Evolutionary conservation across 2,888 invertebrate genomes (phyloP).

Genomic region (Lasioglossum zephyrum): DNA sequence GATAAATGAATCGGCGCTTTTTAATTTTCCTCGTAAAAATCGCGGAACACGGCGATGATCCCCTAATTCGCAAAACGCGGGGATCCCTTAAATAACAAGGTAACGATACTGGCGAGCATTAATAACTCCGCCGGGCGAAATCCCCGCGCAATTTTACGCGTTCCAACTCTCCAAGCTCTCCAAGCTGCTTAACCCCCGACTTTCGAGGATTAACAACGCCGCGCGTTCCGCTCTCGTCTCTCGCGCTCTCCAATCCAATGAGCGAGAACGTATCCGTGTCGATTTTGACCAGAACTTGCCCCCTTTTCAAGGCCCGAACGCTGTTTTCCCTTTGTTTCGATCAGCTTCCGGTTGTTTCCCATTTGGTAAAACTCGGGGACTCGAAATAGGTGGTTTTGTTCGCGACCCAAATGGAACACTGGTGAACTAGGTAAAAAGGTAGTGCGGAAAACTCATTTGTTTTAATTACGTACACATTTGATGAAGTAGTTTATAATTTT

Average conservation of each 20-base stretch:
- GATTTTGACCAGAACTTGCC: conserved; percentile 11
- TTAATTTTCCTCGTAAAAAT: conserved; percentile 7
- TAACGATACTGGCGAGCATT: conserved; percentile 54
- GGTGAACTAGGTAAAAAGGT: too few species aligned
- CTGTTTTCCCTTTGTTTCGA: neutral
- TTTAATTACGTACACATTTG: too few species aligned
- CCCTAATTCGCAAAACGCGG: conserved; percentile 22
- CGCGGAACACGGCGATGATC: conserved; percentile 13
- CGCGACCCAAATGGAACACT: too few species aligned
- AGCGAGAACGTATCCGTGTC: conserved; percentile 13
- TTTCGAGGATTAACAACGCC: conserved; percentile 53
- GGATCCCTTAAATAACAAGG: conserved; percentile 46
- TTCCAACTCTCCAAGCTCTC: conserved; percentile 35
- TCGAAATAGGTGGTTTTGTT: too few species aligned
- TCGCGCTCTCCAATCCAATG: conserved; percentile 28
- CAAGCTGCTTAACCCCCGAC: conserved; percentile 61
- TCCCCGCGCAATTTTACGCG: conserved; percentile 53
- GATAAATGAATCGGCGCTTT: neutral
- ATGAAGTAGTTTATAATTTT: too few species aligned
- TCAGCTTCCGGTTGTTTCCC: neutral
- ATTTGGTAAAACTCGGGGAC: neutral
- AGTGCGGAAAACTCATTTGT: too few species aligned
- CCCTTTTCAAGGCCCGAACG: neutral
- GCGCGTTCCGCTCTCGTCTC: conserved; percentile 26
- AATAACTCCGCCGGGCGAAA: conserved; percentile 44